phyloP scores from a whole-genome alignment of 2,888 invertebrate species.

The Atrina japonica region DNA sequence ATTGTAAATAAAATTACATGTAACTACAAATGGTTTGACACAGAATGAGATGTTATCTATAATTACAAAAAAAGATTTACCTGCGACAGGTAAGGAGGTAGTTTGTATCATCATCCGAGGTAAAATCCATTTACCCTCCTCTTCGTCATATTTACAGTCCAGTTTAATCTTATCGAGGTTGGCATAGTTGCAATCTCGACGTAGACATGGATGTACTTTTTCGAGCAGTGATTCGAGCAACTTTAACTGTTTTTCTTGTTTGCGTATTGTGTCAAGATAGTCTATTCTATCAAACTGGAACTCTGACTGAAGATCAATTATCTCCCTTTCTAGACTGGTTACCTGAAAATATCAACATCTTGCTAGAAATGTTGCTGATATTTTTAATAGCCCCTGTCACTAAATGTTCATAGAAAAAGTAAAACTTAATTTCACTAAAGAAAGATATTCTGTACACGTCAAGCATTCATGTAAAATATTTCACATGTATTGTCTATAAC shows the following conservation, averaged over 20 bases:
- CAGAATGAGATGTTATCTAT: too few relatives aligned
- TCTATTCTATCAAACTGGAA: slow-evolving; percentile 91
- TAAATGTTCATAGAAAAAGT: too few relatives aligned
- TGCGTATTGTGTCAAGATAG: slow-evolving; percentile 90
- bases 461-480: too few relatives aligned
- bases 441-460: too few relatives aligned
- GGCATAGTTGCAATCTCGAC: slow-evolving; percentile 88
- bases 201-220: slow-evolving; percentile 85
- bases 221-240: slow-evolving; percentile 83
- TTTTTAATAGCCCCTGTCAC: too few relatives aligned
- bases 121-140: slow-evolving; percentile 86
- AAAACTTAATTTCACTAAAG: too few relatives aligned
- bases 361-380: too few relatives aligned
- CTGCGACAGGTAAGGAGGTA: slow-evolving; percentile 86
- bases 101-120: slow-evolving; percentile 86
- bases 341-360: too few relatives aligned
- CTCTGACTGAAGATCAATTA: slow-evolving; percentile 89
- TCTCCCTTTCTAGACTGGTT: slow-evolving; percentile 87
- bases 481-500: too few relatives aligned
- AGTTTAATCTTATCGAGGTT: slow-evolving; percentile 87
- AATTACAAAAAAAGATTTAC: too few relatives aligned
- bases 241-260: slow-evolving; percentile 87
- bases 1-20: too few relatives aligned
- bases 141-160: slow-evolving; percentile 87
- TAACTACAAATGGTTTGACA: too few relatives aligned